A percentile compares a stretch with the other conserved stretches of the same genome.
Conservation (phyloP, 2,797 vertebrate species). For the Sardinella longiceps region DNA sequence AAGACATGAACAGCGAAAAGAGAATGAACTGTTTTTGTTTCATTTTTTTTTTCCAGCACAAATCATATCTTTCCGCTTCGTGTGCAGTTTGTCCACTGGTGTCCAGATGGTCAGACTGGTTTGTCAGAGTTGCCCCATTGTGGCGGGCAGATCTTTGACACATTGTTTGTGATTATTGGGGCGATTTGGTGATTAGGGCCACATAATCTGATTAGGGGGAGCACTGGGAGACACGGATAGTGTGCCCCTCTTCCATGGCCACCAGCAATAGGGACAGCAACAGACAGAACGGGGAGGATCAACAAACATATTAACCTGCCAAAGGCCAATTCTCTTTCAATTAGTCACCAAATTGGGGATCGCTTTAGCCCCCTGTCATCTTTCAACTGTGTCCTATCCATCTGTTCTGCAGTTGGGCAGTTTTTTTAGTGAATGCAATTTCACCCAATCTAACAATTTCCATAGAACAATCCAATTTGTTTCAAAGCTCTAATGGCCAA, state of each 20-base stretch:
- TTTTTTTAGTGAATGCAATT: slow-evolving; percentile 20
- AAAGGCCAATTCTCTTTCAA: slow-evolving; percentile 73
- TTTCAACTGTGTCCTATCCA: slow-evolving; percentile 66
- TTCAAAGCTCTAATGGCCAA: slow-evolving; percentile 12
- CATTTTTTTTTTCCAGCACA: slow-evolving; percentile 3
- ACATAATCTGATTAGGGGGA: slow-evolving; percentile 66
- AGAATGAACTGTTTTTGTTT: too few relatives aligned
- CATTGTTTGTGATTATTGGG: slow-evolving; percentile 60
- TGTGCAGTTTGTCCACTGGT: background rate
- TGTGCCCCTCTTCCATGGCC: background rate
- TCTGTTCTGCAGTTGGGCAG: slow-evolving; percentile 54
- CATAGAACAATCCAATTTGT: slow-evolving; percentile 19
- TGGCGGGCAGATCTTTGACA: slow-evolving; percentile 55
- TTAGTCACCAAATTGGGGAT: slow-evolving; percentile 71
- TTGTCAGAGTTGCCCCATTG: slow-evolving; percentile 31
- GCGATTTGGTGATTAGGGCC: slow-evolving; percentile 59
- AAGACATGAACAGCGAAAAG: background rate
- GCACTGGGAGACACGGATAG: slow-evolving; percentile 56
- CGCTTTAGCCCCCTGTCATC: slow-evolving; percentile 64
- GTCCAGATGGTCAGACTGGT: slow-evolving; percentile 6
- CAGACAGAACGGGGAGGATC: slow-evolving; percentile 62
- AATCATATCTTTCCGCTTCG: slow-evolving; percentile 24
- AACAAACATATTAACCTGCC: slow-evolving; percentile 68
- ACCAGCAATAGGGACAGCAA: slow-evolving; percentile 47
- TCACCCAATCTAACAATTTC: slow-evolving; percentile 11